phyloP scores from a whole-genome alignment of 1,140 invertebrate species.

The Drosophila rhopaloa region DNA sequence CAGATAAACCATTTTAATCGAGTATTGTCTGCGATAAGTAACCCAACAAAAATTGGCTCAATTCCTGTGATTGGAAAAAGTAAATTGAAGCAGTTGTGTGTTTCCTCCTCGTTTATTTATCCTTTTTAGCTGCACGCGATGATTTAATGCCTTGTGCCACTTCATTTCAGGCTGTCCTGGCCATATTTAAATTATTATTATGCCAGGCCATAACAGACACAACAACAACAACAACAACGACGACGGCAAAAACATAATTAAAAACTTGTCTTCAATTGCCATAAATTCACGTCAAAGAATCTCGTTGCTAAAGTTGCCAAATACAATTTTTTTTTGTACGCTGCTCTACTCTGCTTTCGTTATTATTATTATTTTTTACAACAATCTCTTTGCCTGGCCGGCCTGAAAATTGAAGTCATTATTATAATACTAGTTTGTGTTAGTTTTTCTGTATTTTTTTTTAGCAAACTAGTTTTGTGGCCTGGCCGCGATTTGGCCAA shows the following conservation, averaged over 20 bases:
- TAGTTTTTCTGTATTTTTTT: slow-evolving; percentile 30
- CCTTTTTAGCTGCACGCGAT: slow-evolving; percentile 79
- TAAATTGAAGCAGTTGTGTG: slow-evolving; percentile 38
- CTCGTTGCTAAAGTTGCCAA: slow-evolving; percentile 70
- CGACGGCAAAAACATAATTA: slow-evolving; percentile 70
- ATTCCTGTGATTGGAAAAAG: slow-evolving; percentile 45
- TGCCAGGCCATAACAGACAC: slow-evolving; percentile 57
- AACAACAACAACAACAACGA: slow-evolving; percentile 27
- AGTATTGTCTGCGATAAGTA: slow-evolving; percentile 38
- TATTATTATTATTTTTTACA: slow-evolving; percentile 68
- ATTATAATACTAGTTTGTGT: slow-evolving; percentile 64
- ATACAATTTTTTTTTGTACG: slow-evolving; percentile 49
- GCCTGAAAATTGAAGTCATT: slow-evolving; percentile 75
- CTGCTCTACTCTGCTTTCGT: slow-evolving; percentile 32
- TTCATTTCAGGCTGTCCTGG: slow-evolving; percentile 62
- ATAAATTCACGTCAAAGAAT: slow-evolving; percentile 82
- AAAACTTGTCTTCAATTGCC: slow-evolving; percentile 83
- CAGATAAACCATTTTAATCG: slow-evolving; percentile 32
- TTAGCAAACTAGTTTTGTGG: slow-evolving; percentile 65
- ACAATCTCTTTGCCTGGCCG: slow-evolving; percentile 68
- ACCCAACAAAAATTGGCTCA: slow-evolving; percentile 15
- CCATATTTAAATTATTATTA: slow-evolving; percentile 80
- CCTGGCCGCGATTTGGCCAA: slow-evolving; percentile 64
- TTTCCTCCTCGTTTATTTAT: slow-evolving; percentile 54
- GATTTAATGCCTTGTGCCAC: slow-evolving; percentile 79